phyloP scores from a whole-genome alignment of 2,888 invertebrate genomes.

The Hydriomena furcata region DNA sequence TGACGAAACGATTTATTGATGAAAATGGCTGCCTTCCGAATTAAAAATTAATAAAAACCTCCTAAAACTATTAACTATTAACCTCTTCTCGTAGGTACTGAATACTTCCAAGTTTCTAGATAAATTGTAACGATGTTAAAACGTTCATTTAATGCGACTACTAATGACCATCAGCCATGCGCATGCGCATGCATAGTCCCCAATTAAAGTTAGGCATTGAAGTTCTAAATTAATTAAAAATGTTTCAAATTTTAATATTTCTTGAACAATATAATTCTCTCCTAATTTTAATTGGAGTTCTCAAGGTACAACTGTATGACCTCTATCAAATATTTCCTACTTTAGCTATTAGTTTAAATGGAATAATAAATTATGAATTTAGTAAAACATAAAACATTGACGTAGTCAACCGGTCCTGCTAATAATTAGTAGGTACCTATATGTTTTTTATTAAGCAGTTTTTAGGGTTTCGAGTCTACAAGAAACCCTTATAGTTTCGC shows the following conservation, averaged over 20 bases:
- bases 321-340: slow-evolving; percentile 15
- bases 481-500: too few species aligned
- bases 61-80: too few species aligned
- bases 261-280: too few species aligned
- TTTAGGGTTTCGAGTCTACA: slow-evolving; percentile 6
- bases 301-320: not conserved
- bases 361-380: too few species aligned
- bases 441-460: slow-evolving; percentile 5
- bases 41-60: not conserved
- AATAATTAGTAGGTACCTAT: not conserved
- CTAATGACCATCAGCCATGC: slow-evolving; percentile 9
- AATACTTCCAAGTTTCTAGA: slow-evolving; percentile 3
- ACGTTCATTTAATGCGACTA: slow-evolving; percentile 16
- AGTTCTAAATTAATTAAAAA: too few species aligned
- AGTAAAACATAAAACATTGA: too few species aligned
- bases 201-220: too few species aligned
- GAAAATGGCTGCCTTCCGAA: too few species aligned
- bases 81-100: not conserved
- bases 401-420: slow-evolving; percentile 18
- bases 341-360: not conserved
- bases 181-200: too few species aligned
- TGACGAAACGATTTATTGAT: too few species aligned
- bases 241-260: too few species aligned
- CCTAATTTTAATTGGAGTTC: too few species aligned
- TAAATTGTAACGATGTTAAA: slow-evolving; percentile 6